Conservation (phyloP, 2,888 invertebrate genomes). For the Phalera bucephala region DNA sequence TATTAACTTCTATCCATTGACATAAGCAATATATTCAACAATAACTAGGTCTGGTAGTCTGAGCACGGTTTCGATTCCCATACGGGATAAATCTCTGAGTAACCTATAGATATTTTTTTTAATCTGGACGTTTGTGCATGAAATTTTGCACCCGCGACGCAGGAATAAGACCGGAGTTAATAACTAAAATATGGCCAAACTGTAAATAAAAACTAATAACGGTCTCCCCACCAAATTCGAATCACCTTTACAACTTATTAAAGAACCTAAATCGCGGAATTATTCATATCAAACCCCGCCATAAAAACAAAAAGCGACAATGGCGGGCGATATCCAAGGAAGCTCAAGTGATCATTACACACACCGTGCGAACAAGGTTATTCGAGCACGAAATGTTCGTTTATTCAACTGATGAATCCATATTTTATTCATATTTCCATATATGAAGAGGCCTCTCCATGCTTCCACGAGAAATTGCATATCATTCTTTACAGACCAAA, state of each 20-base stretch:
- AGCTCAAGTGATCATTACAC: constrained; percentile 50
- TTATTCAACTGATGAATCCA: constrained; percentile 73
- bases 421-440: constrained; percentile 73
- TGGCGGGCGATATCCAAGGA: constrained; percentile 29
- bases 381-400: constrained; percentile 58
- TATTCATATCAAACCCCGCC: neutral
- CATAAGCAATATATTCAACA: too few species aligned
- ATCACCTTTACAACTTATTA: neutral
- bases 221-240: too few species aligned
- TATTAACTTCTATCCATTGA: too few species aligned
- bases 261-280: neutral
- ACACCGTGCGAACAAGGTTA: constrained; percentile 47
- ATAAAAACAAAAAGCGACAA: neutral
- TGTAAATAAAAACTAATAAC: too few species aligned
- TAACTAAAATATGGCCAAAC: too few species aligned
- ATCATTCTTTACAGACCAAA: constrained; percentile 43
- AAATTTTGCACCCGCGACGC: too few species aligned
- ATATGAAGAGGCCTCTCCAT: constrained; percentile 45
- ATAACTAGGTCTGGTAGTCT: too few species aligned
- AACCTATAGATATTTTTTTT: too few species aligned
- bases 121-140: too few species aligned
- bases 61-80: too few species aligned
- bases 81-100: too few species aligned
- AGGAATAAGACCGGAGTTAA: too few species aligned
- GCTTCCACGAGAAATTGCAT: constrained; percentile 40